Evolutionary conservation across 2,888 invertebrate genomes (phyloP).

Genomic region (Toxonevra muliebris): DNA sequence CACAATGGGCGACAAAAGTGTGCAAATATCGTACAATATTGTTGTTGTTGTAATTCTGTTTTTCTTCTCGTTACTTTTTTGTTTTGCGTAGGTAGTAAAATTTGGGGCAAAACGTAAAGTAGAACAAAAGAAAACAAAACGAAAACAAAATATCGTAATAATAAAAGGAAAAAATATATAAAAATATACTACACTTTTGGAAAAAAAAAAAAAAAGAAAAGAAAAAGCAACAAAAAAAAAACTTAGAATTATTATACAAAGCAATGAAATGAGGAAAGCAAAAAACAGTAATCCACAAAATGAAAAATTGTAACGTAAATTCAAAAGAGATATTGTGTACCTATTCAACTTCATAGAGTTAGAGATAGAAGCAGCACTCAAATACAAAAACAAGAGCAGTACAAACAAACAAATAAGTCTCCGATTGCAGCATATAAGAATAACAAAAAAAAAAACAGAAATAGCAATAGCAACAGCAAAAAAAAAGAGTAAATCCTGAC

Average conservation of each 20-base stretch:
- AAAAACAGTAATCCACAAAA: not conserved
- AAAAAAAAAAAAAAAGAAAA: not conserved
- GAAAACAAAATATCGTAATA: not conserved
- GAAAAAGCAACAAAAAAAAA: not conserved
- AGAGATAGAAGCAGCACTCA: no score
- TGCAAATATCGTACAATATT: not conserved
- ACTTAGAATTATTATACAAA: not conserved
- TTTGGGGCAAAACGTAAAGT: not conserved
- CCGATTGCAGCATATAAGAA: not conserved
- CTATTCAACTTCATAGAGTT: no score
- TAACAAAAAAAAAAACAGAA: not conserved
- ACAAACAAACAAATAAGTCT: no score
- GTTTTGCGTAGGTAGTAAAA: not conserved
- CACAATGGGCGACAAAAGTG: slow-evolving; percentile 18
- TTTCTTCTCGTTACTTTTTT: not conserved
- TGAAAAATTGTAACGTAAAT: slow-evolving; percentile 4
- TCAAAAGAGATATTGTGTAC: not conserved
- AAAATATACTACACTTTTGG: not conserved
- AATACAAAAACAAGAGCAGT: no score
- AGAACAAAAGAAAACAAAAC: not conserved
- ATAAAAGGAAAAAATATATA: not conserved
- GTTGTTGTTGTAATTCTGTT: not conserved
- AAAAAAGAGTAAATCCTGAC: not conserved
- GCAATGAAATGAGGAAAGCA: not conserved
- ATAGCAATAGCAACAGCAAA: not conserved